A percentile compares a stretch with the other conserved stretches of the same genome.
Conservation (phyloP, 2,888 invertebrate species). For the Empis stercorea region DNA sequence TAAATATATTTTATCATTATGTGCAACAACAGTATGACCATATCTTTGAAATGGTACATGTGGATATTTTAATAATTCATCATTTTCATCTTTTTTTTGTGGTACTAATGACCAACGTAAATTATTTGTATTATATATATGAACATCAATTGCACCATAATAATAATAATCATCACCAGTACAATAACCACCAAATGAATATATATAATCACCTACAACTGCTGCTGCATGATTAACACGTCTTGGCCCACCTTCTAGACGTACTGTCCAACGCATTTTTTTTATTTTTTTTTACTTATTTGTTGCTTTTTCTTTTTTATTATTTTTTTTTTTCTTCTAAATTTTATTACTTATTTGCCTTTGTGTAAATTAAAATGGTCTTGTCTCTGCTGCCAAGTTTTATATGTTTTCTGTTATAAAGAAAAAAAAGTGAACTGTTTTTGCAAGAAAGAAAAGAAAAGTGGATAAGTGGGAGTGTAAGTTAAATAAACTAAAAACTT, state of each 20-base stretch:
- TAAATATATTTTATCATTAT: constrained; percentile 58
- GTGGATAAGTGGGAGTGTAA: too few relatives aligned
- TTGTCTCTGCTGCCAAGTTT: too few relatives aligned
- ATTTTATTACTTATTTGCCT: too few relatives aligned
- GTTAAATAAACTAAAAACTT: too few relatives aligned
- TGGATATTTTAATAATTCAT: constrained; percentile 36
- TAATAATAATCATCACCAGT: constrained; percentile 60
- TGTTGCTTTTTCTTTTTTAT: too few relatives aligned
- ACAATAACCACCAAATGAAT: constrained; percentile 86
- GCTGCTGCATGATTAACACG: constrained; percentile 89
- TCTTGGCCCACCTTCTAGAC: constrained; percentile 79
- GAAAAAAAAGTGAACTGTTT: too few relatives aligned
- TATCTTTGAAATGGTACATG: constrained; percentile 37
- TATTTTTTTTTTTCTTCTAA: too few relatives aligned
- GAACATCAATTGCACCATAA: constrained; percentile 72
- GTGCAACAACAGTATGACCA: constrained; percentile 81
- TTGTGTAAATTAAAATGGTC: too few relatives aligned
- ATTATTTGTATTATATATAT: constrained; percentile 64
- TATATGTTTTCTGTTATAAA: too few relatives aligned
- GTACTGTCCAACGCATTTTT: constrained; percentile 70
- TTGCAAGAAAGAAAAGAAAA: too few relatives aligned
- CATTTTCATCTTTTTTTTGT: constrained; percentile 38
- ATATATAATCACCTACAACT: constrained; percentile 63
- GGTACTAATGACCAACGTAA: constrained; percentile 43
- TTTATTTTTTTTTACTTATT: too few relatives aligned